These are phyloP conservation scores for Malthinus flaveolus DNA, from an alignment of 2,888 invertebrate genomes.

Conservation along the genomic window DNA sequence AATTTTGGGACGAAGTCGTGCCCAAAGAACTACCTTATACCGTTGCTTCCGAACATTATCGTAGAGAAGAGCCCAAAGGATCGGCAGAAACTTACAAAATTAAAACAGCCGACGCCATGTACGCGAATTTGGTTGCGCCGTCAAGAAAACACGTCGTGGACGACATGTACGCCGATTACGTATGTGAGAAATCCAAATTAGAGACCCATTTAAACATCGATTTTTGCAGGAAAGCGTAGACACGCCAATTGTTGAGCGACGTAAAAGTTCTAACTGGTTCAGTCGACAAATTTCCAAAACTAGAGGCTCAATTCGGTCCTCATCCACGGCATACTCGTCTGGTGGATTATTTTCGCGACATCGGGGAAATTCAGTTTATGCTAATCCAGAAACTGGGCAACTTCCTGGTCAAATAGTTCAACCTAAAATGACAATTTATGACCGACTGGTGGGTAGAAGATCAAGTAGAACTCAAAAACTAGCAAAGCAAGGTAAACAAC, in stretches of 20 bases:
- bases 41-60: conserved; percentile 84
- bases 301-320: conserved; percentile 80
- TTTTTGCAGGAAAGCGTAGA: conserved; percentile 82
- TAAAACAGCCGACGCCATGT: conserved; percentile 80
- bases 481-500: conserved; percentile 67
- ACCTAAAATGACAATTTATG: conserved; percentile 79
- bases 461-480: conserved; percentile 72
- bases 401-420: conserved; percentile 59
- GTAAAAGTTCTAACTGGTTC: conserved; percentile 79
- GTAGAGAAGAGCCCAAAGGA: conserved; percentile 82
- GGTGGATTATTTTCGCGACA: conserved; percentile 76
- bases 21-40: conserved; percentile 90
- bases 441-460: conserved; percentile 79
- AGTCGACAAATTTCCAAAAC: conserved; percentile 82
- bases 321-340: conserved; percentile 84
- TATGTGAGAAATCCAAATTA: conserved; percentile 58
- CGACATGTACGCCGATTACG: conserved; percentile 88
- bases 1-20: conserved; percentile 92
- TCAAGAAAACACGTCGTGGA: conserved; percentile 71
- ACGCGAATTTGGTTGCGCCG: conserved; percentile 74
- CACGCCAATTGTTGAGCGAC: conserved; percentile 81
- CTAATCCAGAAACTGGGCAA: conserved; percentile 57
- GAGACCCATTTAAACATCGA: neutral
- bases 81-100: conserved; percentile 85
- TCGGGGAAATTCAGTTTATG: conserved; percentile 76